Percentiles rank a stretch among this genome's conserved stretches.
phyloP scores from a whole-genome alignment of 2,888 invertebrate species.

The Oxyscelio sp. region DNA sequence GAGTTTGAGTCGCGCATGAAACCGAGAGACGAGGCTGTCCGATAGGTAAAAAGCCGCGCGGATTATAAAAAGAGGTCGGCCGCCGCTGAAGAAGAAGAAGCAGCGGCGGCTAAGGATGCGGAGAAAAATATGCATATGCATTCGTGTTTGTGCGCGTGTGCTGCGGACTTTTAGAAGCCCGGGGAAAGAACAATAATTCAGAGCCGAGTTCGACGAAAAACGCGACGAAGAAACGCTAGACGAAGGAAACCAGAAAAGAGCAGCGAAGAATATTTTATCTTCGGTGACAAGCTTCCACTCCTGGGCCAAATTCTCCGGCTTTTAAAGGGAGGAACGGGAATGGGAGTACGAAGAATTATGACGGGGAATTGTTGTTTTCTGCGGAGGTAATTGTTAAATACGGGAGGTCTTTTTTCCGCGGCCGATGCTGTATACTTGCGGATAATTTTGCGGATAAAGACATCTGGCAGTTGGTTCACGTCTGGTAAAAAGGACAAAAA shows the following conservation, averaged over 20 bases:
- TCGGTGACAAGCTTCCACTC: conserved; percentile 47
- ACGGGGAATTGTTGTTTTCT: conserved; percentile 41
- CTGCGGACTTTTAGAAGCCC: conserved; percentile 14
- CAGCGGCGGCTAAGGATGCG: conserved; percentile 67
- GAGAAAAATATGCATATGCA: conserved; percentile 61
- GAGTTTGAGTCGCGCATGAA: conserved; percentile 31
- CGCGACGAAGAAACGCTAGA: conserved; percentile 44
- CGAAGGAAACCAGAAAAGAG: conserved; percentile 42
- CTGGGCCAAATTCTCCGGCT: conserved; percentile 19
- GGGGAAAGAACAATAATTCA: conserved; percentile 61
- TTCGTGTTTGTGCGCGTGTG: conserved; percentile 6
- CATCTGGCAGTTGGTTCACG: no score
- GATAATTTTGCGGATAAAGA: conserved; percentile 13
- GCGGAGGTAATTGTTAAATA: conserved; percentile 51
- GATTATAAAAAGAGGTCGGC: conserved; percentile 41
- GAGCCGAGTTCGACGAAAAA: conserved; percentile 46
- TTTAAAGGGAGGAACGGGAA: conserved; percentile 15
- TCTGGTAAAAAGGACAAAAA: no score
- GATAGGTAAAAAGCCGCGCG: conserved; percentile 48
- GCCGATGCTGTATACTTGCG: background rate
- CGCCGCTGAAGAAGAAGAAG: conserved; percentile 33
- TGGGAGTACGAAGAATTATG: conserved; percentile 37
- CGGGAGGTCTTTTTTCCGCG: conserved; percentile 16
- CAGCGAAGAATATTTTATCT: conserved; percentile 69
- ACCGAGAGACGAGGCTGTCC: conserved; percentile 39